These are phyloP conservation scores for Melopsittacus undulatus DNA, from an alignment of 2,797 vertebrate species.

Conservation along the genomic window DNA sequence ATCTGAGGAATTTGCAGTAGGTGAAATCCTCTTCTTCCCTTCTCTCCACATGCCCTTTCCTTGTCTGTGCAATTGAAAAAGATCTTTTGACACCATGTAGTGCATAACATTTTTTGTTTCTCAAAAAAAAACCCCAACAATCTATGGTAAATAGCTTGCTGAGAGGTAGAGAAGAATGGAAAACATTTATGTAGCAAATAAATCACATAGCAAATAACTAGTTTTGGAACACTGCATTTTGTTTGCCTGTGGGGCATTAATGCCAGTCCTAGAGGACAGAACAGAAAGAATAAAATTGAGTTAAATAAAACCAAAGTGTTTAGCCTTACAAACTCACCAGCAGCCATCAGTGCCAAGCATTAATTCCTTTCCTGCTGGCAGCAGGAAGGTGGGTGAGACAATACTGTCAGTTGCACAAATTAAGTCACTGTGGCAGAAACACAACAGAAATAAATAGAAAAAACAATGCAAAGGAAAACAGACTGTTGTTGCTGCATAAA, in stretches of 20 bases:
- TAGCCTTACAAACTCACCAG: slow-evolving; percentile 47
- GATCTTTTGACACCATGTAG: neutral
- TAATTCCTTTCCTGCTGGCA: slow-evolving; percentile 60
- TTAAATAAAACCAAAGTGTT: slow-evolving; percentile 53
- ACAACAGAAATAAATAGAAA: slow-evolving; percentile 38
- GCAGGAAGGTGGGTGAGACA: slow-evolving; percentile 54
- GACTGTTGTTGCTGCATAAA: slow-evolving; percentile 22
- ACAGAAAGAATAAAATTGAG: slow-evolving; percentile 39
- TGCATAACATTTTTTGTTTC: neutral
- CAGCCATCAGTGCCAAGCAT: slow-evolving; percentile 44
- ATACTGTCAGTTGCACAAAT: slow-evolving; percentile 36
- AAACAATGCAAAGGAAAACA: slow-evolving; percentile 34
- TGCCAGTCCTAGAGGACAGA: slow-evolving; percentile 27
- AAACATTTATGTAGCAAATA: slow-evolving; percentile 28
- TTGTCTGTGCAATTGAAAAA: neutral
- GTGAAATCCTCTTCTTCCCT: neutral
- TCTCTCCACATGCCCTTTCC: neutral
- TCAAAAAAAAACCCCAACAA: neutral
- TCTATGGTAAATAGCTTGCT: neutral
- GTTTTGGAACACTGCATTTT: slow-evolving; percentile 29
- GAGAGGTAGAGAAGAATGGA: slow-evolving; percentile 28
- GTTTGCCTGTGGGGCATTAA: slow-evolving; percentile 33
- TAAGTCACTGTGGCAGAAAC: slow-evolving; percentile 60
- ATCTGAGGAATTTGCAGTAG: neutral
- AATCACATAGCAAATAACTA: slow-evolving; percentile 27